Evolutionary conservation across 2,113 vertebrate species (phyloP).

Genomic region (Shinisaurus crocodilurus): DNA sequence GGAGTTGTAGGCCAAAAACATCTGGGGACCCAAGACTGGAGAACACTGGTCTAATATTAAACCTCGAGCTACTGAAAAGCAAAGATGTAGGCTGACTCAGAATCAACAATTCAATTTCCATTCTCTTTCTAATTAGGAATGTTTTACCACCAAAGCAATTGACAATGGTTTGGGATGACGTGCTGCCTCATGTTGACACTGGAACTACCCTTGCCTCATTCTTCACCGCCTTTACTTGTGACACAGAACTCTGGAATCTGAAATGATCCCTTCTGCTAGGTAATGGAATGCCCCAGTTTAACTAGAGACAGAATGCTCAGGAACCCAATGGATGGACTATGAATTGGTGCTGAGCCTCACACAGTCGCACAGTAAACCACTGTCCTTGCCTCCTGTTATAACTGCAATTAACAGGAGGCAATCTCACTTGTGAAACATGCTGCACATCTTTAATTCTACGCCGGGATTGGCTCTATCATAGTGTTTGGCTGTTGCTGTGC

Average conservation of each 20-base stretch:
- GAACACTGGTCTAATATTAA: slow-evolving; percentile 67
- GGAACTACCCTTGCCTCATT: neutral
- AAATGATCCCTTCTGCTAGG: neutral
- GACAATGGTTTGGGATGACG: slow-evolving; percentile 8
- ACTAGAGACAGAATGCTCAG: neutral
- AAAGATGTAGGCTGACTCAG: slow-evolving; percentile 53
- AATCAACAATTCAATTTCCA: slow-evolving; percentile 44
- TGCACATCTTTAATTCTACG: neutral
- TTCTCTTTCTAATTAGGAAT: slow-evolving; percentile 41
- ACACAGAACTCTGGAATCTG: neutral
- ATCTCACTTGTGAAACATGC: neutral
- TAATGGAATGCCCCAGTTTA: neutral
- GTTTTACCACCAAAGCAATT: slow-evolving; percentile 5
- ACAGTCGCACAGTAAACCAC: neutral
- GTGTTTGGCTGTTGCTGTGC: slow-evolving; percentile 3
- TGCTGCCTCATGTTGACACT: neutral
- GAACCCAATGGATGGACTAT: neutral
- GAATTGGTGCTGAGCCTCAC: neutral
- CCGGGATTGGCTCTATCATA: slow-evolving; percentile 3
- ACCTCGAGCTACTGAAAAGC: slow-evolving; percentile 62
- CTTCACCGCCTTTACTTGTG: neutral
- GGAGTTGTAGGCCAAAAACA: too few relatives aligned
- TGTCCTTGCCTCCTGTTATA: neutral
- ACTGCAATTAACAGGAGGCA: slow-evolving; percentile 7
- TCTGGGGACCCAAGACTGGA: too few relatives aligned